These are phyloP conservation scores for Grammomys surdaster DNA, from an alignment of 2,113 vertebrate species.

Conservation along the genomic window DNA sequence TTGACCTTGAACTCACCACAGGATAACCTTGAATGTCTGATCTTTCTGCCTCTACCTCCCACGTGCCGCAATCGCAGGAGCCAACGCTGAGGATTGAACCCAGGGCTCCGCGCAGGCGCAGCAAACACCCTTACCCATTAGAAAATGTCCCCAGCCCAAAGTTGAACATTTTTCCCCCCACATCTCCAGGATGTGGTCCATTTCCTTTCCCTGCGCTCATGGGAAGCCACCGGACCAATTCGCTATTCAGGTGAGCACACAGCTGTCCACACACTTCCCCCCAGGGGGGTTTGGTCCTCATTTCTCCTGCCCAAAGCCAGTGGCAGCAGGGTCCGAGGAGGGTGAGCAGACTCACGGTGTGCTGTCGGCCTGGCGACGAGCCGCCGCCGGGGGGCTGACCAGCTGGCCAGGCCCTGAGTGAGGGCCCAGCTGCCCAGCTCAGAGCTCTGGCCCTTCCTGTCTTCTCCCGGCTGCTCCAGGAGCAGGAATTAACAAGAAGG, in stretches of 20 bases:
- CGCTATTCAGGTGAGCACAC: background rate
- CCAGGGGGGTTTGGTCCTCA: background rate
- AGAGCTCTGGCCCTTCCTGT: background rate
- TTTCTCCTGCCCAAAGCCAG: background rate
- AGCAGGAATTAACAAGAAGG: conserved; percentile 73
- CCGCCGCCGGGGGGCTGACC: conserved; percentile 64
- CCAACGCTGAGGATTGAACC: background rate
- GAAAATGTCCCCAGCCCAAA: background rate
- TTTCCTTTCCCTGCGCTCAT: background rate
- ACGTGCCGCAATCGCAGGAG: background rate
- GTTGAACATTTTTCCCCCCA: background rate
- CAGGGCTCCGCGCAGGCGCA: background rate
- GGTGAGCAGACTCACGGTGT: background rate
- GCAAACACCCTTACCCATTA: background rate
- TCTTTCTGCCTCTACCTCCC: background rate
- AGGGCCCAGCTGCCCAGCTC: conserved; percentile 73
- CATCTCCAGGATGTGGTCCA: background rate
- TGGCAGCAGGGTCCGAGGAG: conserved; percentile 38
- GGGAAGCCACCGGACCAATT: background rate
- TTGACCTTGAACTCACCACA: background rate
- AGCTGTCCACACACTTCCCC: background rate
- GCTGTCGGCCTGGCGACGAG: conserved; percentile 51
- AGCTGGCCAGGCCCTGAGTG: conserved; percentile 66
- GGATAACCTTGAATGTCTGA: background rate
- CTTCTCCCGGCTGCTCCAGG: conserved; percentile 49